These are phyloP conservation scores for Lithosia quadra DNA, from an alignment of 2,888 invertebrate species.

Conservation along the genomic window DNA sequence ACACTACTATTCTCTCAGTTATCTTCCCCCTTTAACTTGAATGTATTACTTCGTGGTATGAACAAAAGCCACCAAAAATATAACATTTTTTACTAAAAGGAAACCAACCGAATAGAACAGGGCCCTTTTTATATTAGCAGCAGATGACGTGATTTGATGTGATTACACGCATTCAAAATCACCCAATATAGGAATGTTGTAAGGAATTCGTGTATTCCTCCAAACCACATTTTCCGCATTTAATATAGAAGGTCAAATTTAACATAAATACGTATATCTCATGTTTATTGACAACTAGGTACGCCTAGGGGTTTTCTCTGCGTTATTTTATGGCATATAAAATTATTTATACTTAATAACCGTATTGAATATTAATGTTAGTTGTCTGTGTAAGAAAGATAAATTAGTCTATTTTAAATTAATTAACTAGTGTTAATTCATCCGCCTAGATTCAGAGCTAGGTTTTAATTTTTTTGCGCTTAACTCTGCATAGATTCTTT, in stretches of 20 bases:
- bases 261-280: background rate
- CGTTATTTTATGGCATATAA: background rate
- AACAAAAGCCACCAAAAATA: background rate
- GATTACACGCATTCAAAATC: background rate
- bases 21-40: background rate
- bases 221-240: slow-evolving; percentile 1
- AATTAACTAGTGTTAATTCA: background rate
- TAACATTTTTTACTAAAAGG: background rate
- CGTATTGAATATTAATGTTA: background rate
- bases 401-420: background rate
- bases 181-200: background rate
- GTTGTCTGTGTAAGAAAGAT: background rate
- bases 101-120: background rate
- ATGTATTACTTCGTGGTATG: background rate
- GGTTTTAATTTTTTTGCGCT: too few species aligned
- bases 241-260: slow-evolving; percentile 2
- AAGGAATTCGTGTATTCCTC: background rate
- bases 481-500: too few species aligned
- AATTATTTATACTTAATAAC: too few species aligned
- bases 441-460: too few species aligned
- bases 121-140: background rate
- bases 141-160: slow-evolving; percentile 3
- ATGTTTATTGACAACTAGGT: background rate
- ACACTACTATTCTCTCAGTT: background rate
- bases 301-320: background rate